phyloP scores from a whole-genome alignment of 2,888 invertebrate species.

The Ceraclea dissimilis region DNA sequence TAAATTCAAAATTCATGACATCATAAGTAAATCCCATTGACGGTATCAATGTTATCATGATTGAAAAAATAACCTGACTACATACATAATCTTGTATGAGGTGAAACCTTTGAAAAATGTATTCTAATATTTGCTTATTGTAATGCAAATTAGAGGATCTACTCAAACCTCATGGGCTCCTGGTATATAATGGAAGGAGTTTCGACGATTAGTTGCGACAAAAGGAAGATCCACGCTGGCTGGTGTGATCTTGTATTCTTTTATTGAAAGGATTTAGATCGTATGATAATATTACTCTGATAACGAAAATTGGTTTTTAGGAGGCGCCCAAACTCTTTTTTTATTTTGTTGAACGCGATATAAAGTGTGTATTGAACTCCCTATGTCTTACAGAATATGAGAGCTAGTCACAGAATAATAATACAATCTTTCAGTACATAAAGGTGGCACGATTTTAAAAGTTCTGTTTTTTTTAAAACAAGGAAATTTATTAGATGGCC shows the following conservation, averaged over 20 bases:
- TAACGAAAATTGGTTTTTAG: too few species aligned
- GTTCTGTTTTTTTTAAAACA: too few species aligned
- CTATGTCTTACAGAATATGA: too few species aligned
- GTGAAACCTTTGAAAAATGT: not conserved
- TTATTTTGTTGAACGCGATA: too few species aligned
- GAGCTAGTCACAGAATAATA: too few species aligned
- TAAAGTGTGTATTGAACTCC: too few species aligned
- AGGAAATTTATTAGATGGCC: too few species aligned
- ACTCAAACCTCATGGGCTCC: not conserved
- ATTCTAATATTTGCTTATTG: not conserved
- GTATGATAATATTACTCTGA: not conserved
- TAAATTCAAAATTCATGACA: not conserved
- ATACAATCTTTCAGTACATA: too few species aligned
- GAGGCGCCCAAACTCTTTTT: too few species aligned
- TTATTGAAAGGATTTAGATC: not conserved
- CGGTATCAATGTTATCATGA: not conserved
- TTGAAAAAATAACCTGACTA: not conserved
- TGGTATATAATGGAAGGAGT: not conserved
- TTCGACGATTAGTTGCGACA: not conserved
- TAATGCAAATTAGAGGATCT: not conserved
- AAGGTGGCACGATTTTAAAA: too few species aligned
- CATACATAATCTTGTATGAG: not conserved
- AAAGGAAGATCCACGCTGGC: not conserved
- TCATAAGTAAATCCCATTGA: too few species aligned
- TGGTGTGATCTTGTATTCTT: not conserved